Evolutionary conservation across 2,113 vertebrate species (phyloP).

Genomic region (Rallus limicola): DNA sequence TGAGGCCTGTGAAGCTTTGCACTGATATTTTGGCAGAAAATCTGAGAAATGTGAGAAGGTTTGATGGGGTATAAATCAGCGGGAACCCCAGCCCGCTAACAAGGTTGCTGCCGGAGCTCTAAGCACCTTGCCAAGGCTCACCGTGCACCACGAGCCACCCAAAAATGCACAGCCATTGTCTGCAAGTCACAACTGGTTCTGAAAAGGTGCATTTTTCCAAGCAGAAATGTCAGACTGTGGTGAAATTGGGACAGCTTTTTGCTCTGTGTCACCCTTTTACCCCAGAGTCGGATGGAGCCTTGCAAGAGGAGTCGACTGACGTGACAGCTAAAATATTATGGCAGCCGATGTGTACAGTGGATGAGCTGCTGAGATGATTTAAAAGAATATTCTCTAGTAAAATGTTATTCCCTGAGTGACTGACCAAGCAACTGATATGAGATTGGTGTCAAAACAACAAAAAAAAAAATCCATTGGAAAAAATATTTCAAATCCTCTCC

Average conservation of each 20-base stretch:
- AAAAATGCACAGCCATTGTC: background rate
- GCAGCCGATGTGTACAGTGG: fast-evolving
- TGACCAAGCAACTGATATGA: background rate
- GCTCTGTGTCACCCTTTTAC: background rate
- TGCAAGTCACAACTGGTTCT: background rate
- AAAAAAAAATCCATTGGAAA: background rate
- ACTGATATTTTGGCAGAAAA: background rate
- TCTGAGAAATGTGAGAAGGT: background rate
- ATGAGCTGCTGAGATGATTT: background rate
- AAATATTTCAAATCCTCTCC: background rate
- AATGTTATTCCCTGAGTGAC: background rate
- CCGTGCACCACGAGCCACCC: background rate
- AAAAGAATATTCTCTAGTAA: background rate
- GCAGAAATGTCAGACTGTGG: background rate
- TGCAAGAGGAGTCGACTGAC: background rate
- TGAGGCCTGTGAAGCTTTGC: background rate
- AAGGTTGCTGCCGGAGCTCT: background rate
- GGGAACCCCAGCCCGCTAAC: background rate
- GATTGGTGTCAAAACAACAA: background rate
- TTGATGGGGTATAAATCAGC: background rate
- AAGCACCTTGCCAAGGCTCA: background rate
- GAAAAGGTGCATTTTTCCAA: background rate
- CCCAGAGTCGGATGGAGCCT: background rate
- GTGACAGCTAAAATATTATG: background rate
- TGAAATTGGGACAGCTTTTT: background rate